Evolutionary conservation across 2,113 vertebrate genomes (phyloP).

Genomic region (Vanacampus margaritifer): DNA sequence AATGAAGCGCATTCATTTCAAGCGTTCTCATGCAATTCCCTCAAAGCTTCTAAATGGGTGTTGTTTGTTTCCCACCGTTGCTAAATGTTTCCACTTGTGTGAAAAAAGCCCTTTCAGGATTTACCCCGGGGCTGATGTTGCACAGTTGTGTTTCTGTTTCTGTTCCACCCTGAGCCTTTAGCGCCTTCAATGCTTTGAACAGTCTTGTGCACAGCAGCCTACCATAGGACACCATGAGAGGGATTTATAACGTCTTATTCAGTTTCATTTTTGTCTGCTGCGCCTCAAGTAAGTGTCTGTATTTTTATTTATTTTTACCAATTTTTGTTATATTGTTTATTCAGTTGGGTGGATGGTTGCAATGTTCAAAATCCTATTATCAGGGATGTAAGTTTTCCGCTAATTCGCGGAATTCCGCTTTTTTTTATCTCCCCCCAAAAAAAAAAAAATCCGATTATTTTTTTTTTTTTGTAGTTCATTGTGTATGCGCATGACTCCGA

Average conservation of each 20-base stretch:
- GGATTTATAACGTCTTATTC: constrained; percentile 42
- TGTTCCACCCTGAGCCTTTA: constrained; percentile 12
- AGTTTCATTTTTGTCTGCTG: constrained; percentile 32
- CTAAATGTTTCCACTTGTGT: constrained; percentile 67
- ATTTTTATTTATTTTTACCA: neutral
- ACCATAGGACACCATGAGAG: constrained; percentile 40
- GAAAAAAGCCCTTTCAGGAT: constrained; percentile 45
- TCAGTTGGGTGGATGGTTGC: too few species aligned
- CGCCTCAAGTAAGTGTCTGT: constrained; percentile 49
- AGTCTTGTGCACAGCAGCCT: constrained; percentile 10
- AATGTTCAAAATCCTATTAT: neutral
- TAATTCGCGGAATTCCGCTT: too few species aligned
- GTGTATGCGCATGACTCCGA: too few species aligned
- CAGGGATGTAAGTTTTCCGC: too few species aligned
- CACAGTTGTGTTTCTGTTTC: constrained; percentile 42
- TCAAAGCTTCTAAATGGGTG: neutral
- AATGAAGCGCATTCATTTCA: neutral
- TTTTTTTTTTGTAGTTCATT: too few species aligned
- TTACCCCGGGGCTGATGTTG: constrained; percentile 48
- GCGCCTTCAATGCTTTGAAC: constrained; percentile 17
- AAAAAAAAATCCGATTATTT: too few species aligned
- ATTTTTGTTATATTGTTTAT: too few species aligned
- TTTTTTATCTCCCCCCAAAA: too few species aligned
- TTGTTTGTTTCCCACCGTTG: neutral
- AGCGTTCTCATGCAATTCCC: neutral